Conservation (phyloP, 2,888 invertebrate species). For the Nycteola revayana region DNA sequence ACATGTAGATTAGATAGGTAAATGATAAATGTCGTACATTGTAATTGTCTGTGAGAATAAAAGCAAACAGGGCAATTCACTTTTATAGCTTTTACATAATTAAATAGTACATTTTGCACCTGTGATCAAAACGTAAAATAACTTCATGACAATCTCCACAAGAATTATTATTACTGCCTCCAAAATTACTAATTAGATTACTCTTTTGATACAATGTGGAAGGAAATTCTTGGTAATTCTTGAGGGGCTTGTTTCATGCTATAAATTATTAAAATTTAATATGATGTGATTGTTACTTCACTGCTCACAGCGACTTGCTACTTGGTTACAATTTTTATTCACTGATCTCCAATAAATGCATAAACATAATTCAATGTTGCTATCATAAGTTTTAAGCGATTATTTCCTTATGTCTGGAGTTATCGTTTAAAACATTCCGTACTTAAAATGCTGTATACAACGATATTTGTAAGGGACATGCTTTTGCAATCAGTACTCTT, state of each 20-base stretch:
- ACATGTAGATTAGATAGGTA: background rate
- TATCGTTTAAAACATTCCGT: constrained; percentile 1
- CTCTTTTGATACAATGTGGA: background rate
- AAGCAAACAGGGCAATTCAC: background rate
- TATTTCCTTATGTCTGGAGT: background rate
- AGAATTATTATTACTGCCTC: background rate
- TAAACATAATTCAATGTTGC: background rate
- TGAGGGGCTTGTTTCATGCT: background rate
- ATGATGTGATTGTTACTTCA: background rate
- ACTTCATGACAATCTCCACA: background rate
- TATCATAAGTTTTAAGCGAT: background rate
- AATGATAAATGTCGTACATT: no score
- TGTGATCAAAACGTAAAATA: background rate
- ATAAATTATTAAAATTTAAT: background rate
- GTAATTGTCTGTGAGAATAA: background rate
- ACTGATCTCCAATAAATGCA: background rate
- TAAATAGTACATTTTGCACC: background rate
- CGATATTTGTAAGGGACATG: background rate
- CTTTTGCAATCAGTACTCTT: background rate
- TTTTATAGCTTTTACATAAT: background rate
- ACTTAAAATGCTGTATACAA: background rate
- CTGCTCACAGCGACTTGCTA: no score
- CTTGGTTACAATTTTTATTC: no score
- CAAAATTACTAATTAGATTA: background rate
- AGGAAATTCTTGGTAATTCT: background rate